Evolutionary conservation across 2,888 invertebrate species (phyloP), one percentile per base, ranked within the genome.

Genomic region (Euproctis similis): DNA sequence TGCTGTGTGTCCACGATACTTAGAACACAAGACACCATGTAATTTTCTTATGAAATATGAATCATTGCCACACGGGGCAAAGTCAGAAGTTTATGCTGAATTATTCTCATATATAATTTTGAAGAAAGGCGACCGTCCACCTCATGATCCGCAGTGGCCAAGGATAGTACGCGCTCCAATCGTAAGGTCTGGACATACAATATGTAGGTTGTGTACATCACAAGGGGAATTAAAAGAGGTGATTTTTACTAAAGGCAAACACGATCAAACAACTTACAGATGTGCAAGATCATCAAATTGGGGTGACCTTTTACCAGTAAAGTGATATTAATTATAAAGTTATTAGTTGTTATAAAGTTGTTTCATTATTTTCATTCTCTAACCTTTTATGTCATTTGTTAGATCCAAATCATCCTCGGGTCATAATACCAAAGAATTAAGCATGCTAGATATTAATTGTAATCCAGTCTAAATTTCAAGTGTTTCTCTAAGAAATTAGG

Each of bases 21-120:
- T 85, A 11, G 72, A 85, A 31, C 87, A 90, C 29, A 70, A 87
- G 4, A 90, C 89, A 0, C 93, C 94, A 0, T 97, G 96, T 52
- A 94, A 93, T 60, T 96, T 94, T 63, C 65, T 88, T 44, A 86
- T 89, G 26, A 59, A 77, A 10, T 94, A 91, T 53, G 72, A 87
- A 38, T 71, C 87, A 0, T 56, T 90, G 28, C 80, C 87, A 0
- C 85, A 87, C 28, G 86, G 82, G 0, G 59, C 64, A 0, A 76
- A 74, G 24, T 53, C 65, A 8, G 72, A 75, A 33, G 40, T 82
- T 0, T 67, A 59, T 27, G 85, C 68, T 1, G 91, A 93, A 47
- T 59, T 86, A 12, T 96, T 89, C 66, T 90, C 91, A 0, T 97
- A 95, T 65, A 86, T 95, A 0, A 89, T 97, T 25, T 67, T 97